Evolutionary conservation across 2,113 vertebrate genomes (phyloP).

Genomic region (Colinus virginianus): DNA sequence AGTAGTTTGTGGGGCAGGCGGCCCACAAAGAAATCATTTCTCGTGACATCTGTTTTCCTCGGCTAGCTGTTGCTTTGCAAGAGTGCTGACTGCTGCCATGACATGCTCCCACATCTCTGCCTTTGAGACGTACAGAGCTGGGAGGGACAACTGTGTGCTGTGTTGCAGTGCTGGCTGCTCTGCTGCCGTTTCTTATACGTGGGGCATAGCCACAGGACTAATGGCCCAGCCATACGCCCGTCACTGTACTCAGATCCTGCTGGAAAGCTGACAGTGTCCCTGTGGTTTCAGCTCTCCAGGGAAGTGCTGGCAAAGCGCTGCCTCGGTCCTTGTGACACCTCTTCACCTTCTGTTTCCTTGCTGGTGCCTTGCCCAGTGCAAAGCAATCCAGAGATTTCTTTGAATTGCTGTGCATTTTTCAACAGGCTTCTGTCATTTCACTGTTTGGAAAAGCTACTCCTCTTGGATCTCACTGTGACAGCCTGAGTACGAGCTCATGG

Average conservation of each 20-base stretch:
- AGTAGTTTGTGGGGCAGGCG: neutral
- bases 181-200: neutral
- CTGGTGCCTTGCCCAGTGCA: neutral
- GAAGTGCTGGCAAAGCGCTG: neutral
- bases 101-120: neutral
- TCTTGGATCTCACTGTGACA: neutral
- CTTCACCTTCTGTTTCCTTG: neutral
- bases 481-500: neutral
- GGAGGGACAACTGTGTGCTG: neutral
- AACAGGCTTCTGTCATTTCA: neutral
- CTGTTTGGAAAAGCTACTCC: neutral
- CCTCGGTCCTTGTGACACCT: neutral
- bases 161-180: neutral
- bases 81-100: neutral
- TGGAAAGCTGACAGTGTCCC: neutral
- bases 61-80: neutral
- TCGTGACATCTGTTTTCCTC: neutral
- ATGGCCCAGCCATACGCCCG: slow-evolving; percentile 4
- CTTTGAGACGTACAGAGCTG: neutral
- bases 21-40: neutral
- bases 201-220: slow-evolving; percentile 16
- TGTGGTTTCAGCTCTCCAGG: neutral
- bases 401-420: neutral
- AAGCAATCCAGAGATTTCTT: neutral
- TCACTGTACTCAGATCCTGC: neutral